These are phyloP conservation scores for Maniola jurtina DNA, from an alignment of 1,140 invertebrate genomes.

Conservation along the genomic window DNA sequence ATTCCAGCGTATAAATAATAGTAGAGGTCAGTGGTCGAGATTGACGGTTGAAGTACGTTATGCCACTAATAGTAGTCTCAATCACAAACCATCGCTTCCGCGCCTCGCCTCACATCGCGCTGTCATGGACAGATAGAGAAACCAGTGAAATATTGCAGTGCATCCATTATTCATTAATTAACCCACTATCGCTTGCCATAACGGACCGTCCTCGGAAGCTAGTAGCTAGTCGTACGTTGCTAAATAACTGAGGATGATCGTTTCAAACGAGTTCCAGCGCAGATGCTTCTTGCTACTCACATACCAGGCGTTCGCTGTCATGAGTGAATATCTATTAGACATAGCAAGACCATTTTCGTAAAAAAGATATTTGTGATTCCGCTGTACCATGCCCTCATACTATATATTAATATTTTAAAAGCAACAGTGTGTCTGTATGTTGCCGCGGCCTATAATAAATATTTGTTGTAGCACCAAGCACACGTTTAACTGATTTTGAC, in stretches of 20 bases:
- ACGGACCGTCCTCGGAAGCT: conserved; percentile 55
- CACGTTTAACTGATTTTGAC: no score
- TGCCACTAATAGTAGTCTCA: conserved; percentile 35
- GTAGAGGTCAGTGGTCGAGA: conserved; percentile 7
- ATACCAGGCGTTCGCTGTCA: conserved; percentile 21
- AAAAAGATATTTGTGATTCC: no score
- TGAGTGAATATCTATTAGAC: background rate
- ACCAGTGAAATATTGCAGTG: conserved; percentile 62
- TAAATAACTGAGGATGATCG: conserved; percentile 38
- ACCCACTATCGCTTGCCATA: conserved; percentile 60
- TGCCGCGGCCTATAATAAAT: no score
- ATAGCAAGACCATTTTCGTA: no score
- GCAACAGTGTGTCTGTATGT: no score
- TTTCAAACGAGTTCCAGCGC: conserved; percentile 31
- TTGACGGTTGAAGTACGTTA: conserved; percentile 9
- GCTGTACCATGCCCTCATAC: no score
- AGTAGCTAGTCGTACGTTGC: conserved; percentile 22
- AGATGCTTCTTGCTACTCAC: conserved; percentile 20
- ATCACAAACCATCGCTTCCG: conserved; percentile 44
- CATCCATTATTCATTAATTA: conserved; percentile 71
- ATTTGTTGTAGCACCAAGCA: no score
- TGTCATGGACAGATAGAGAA: conserved; percentile 42
- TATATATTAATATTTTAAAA: no score
- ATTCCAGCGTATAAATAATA: no score
- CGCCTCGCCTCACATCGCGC: conserved; percentile 30